Evolutionary conservation across 2,113 vertebrate species (phyloP), one percentile per base, ranked within the genome.

Genomic region (Etia nguti): DNA sequence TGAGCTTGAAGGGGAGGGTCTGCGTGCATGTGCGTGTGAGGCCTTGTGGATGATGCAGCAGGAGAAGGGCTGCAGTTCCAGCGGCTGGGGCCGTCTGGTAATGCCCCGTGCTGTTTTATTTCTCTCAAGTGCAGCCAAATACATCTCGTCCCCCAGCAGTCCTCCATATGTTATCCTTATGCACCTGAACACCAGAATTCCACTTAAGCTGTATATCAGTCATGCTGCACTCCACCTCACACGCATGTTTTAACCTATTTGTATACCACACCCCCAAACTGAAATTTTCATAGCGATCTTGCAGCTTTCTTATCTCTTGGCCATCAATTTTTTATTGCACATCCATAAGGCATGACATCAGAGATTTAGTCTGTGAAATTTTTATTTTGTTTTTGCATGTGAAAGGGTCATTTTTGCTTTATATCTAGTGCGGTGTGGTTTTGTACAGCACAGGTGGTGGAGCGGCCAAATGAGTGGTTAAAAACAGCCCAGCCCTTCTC

Each of bases 321-420:
- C 59, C 88, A 94, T 95, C 56, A 89, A 93, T 94, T 80, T 95
- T 95, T 94, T 31, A 95, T 86, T 7, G 4, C 43, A 38, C 90
- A 94, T 95, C 65, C 70, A 95, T 95, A 94, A 93, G 73, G 79
- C 86, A 95, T 94, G 92, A 95, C 88, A 73, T 57, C 46, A 70
- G 55, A 87, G 85, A 86, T 68, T 13, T 60, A 29, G 18, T 34
- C 52, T 34, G 73, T 68, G 31, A 73, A 86, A 48, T 12, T 18
- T n/a, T 13, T 84, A 77, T 77, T 83, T 77, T 59, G 24, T 83
- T 70, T 57, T 50, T n/a, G n/a, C 52, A 83, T 50, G 38, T 55
- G 31, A 43, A 80, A 10, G 4, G 52, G 29, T 81, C 36, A 18
- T 60, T 80, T 84, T 81, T 79, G 50, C 55, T 79, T 55, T 83